Evolutionary conservation across 2,797 vertebrate species (phyloP).

Genomic region (Pampus argenteus): DNA sequence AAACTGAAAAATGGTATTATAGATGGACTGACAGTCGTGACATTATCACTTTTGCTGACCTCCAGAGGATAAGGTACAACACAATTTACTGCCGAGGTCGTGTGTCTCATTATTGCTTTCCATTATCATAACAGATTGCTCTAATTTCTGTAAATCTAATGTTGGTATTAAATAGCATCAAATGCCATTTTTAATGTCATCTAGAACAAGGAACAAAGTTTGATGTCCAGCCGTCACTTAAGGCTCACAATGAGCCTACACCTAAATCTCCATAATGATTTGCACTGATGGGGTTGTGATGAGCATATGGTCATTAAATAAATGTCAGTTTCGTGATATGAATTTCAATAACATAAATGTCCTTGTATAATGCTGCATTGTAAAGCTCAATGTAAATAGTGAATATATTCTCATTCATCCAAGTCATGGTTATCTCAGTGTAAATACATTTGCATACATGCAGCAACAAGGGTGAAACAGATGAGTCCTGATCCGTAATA

Average conservation of each 20-base stretch:
- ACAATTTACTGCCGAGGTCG: neutral
- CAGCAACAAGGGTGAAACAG: too few relatives aligned
- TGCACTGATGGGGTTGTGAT: neutral
- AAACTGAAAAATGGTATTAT: neutral
- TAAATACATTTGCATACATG: too few relatives aligned
- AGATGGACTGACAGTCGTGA: neutral
- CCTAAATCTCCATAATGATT: neutral
- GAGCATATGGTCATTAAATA: neutral
- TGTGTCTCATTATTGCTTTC: constrained; percentile 8
- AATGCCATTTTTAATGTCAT: neutral
- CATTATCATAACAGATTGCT: neutral
- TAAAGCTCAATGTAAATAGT: neutral
- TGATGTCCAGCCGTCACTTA: neutral
- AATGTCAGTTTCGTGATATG: neutral
- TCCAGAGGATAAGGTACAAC: neutral
- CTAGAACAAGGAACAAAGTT: neutral
- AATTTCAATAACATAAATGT: neutral
- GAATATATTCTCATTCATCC: too few relatives aligned
- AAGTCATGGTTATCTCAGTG: too few relatives aligned
- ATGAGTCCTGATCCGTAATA: neutral
- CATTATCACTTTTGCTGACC: neutral
- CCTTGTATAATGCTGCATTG: neutral
- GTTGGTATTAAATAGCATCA: neutral
- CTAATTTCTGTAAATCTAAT: neutral
- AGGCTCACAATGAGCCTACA: neutral